phyloP scores from a whole-genome alignment of 1,140 invertebrate species.

The Aphidius ervi region DNA sequence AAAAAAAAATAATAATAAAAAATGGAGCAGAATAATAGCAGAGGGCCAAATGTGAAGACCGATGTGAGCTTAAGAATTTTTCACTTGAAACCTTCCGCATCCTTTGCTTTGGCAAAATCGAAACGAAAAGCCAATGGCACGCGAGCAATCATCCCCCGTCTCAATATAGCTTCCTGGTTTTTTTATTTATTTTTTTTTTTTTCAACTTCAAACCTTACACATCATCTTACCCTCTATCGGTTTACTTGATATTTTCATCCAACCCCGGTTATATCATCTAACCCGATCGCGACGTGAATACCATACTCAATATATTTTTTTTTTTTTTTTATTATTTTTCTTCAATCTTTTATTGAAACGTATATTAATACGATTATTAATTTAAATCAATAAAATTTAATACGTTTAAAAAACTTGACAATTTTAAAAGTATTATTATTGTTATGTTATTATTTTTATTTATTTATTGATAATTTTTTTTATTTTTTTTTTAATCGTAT shows the following conservation, averaged over 20 bases:
- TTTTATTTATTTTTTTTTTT: background rate
- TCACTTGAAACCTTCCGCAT: conserved; percentile 14
- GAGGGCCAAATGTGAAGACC: too few relatives aligned
- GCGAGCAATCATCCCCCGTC: conserved; percentile 22
- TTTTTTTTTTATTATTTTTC: background rate
- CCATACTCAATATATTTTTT: background rate
- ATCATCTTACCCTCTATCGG: conserved; percentile 5
- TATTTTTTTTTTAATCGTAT: too few relatives aligned
- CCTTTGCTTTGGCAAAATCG: conserved; percentile 14
- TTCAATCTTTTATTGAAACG: conserved; percentile 14
- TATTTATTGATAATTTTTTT: too few relatives aligned
- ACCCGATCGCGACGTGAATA: too few relatives aligned
- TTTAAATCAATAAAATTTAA: conserved; percentile 3
- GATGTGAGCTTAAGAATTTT: conserved; percentile 26
- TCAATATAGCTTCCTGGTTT: conserved; percentile 20
- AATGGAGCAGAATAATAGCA: background rate
- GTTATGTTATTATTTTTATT: too few relatives aligned
- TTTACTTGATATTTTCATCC: conserved; percentile 21
- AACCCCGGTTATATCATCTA: conserved; percentile 8
- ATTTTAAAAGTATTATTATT: too few relatives aligned
- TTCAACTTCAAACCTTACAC: background rate
- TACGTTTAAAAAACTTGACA: too few relatives aligned
- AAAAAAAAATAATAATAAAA: background rate
- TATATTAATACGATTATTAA: conserved; percentile 20
- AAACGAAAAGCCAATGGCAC: conserved; percentile 22